Evolutionary conservation across 1,140 invertebrate species (phyloP).

Genomic region (Sipha flava): DNA sequence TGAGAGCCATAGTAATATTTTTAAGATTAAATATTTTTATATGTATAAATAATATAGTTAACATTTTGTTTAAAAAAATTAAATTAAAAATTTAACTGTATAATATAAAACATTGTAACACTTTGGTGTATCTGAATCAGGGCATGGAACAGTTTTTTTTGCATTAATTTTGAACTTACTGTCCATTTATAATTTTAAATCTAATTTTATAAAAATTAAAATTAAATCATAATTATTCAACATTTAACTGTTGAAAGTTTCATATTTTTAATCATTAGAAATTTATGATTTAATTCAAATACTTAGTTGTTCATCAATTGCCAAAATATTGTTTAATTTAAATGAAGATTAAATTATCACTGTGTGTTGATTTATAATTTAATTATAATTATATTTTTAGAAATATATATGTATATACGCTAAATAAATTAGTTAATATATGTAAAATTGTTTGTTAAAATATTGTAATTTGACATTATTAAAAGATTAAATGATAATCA

Average conservation of each 20-base stretch:
- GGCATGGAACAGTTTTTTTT: constrained; percentile 30
- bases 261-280: neutral
- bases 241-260: neutral
- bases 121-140: constrained; percentile 23
- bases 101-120: constrained; percentile 23
- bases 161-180: neutral
- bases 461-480: neutral
- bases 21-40: neutral
- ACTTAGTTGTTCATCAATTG: neutral
- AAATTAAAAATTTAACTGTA: constrained; percentile 4
- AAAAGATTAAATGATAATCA: neutral
- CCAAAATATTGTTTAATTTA: neutral
- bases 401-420: neutral
- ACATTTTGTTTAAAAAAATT: neutral
- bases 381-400: neutral
- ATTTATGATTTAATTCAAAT: neutral
- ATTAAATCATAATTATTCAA: neutral
- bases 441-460: neutral
- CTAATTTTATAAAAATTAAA: neutral
- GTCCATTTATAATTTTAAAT: neutral
- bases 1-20: neutral
- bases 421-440: neutral
- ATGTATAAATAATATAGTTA: neutral
- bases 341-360: neutral
- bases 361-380: neutral